Evolutionary conservation across 2,797 vertebrate genomes (phyloP).

Genomic region (Amniataba percoides): DNA sequence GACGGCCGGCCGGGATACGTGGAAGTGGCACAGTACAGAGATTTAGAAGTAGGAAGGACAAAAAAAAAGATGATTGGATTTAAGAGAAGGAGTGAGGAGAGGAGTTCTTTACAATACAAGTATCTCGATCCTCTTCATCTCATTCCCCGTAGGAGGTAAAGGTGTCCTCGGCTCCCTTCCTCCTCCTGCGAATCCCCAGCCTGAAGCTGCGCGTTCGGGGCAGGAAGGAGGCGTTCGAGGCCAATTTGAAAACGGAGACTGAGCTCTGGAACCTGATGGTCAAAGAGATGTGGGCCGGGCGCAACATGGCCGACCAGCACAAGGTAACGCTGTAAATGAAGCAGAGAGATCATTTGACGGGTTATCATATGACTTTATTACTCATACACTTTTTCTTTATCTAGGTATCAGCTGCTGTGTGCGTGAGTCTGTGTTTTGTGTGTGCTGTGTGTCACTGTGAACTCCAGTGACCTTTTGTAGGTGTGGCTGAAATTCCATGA

Average conservation of each 20-base stretch:
- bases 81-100: background rate
- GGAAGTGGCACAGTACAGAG: slow-evolving; percentile 92
- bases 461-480: slow-evolving; percentile 43
- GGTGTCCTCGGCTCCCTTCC: slow-evolving; percentile 88
- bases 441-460: background rate
- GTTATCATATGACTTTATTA: slow-evolving; percentile 5
- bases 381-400: slow-evolving; percentile 7
- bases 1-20: slow-evolving; percentile 91
- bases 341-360: background rate
- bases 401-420: background rate
- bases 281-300: slow-evolving; percentile 98
- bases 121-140: background rate
- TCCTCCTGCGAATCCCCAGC: slow-evolving; percentile 92
- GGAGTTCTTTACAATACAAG: background rate
- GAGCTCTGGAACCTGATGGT: slow-evolving; percentile 98
- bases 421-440: background rate
- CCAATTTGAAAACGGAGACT: slow-evolving; percentile 95
- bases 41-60: slow-evolving; percentile 88
- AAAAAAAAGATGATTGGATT: background rate
- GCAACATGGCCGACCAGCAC: slow-evolving; percentile 93
- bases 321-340: slow-evolving; percentile 85
- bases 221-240: slow-evolving; percentile 92
- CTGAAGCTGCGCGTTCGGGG: slow-evolving; percentile 89
- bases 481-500: slow-evolving; percentile 59
- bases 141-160: slow-evolving; percentile 88